Evolutionary conservation across 2,113 vertebrate genomes (phyloP).

Genomic region (Tricholaema leucomelas): DNA sequence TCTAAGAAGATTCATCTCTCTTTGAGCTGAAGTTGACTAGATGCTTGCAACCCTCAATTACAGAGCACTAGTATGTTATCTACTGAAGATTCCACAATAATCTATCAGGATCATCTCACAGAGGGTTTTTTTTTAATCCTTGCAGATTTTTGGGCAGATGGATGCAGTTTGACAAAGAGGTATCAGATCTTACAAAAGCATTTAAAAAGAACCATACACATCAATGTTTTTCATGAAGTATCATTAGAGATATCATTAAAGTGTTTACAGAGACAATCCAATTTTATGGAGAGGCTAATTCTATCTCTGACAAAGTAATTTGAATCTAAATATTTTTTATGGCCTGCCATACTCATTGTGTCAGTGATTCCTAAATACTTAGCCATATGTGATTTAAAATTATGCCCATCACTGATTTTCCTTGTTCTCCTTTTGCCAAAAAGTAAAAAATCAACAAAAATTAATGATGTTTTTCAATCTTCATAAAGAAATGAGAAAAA

Average conservation of each 20-base stretch:
- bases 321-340: conserved; percentile 61
- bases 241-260: conserved; percentile 44
- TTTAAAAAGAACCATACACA: conserved; percentile 13
- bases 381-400: conserved; percentile 58
- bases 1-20: not conserved
- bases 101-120: not conserved
- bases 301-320: conserved; percentile 27
- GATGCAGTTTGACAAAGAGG: not conserved
- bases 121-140: not conserved
- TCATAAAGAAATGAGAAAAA: conserved; percentile 30
- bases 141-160: not conserved
- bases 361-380: conserved; percentile 44
- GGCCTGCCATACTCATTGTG: not conserved
- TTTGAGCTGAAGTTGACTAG: not conserved
- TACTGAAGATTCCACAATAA: not conserved
- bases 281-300: conserved; percentile 40
- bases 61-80: not conserved
- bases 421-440: conserved; percentile 1
- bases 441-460: conserved; percentile 49
- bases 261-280: conserved; percentile 2
- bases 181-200: not conserved
- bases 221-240: conserved; percentile 8
- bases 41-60: not conserved
- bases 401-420: conserved; percentile 43
- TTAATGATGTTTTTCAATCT: conserved; percentile 56